These are phyloP conservation scores for Poecilus cupreus DNA, from an alignment of 2,888 invertebrate species.

Conservation along the genomic window DNA sequence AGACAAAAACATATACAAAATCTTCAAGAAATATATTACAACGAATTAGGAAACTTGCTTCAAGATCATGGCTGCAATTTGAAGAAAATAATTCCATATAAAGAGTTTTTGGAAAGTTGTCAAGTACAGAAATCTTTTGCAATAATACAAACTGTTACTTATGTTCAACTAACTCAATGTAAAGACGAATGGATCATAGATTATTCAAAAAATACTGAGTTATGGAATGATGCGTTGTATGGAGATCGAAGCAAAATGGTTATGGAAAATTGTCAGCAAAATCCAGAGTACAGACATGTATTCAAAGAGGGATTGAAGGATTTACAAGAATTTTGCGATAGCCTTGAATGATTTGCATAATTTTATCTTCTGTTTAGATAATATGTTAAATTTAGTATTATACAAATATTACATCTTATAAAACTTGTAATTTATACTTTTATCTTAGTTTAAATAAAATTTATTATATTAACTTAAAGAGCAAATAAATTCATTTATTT, in stretches of 20 bases:
- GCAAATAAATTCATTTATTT: no score
- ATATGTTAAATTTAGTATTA: not conserved
- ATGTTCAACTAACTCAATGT: constrained; percentile 67
- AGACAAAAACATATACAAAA: constrained; percentile 65
- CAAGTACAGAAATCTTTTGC: constrained; percentile 68
- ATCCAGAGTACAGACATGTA: constrained; percentile 63
- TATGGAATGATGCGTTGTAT: constrained; percentile 64
- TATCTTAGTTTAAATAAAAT: not conserved
- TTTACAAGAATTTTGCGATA: constrained; percentile 66
- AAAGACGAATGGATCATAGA: constrained; percentile 63
- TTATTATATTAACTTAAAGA: no score
- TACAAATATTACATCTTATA: not conserved
- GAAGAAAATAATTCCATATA: constrained; percentile 65
- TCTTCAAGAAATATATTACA: constrained; percentile 68
- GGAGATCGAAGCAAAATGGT: constrained; percentile 67
- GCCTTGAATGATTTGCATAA: constrained; percentile 50
- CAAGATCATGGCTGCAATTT: constrained; percentile 64
- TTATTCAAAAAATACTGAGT: constrained; percentile 64
- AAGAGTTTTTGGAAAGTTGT: constrained; percentile 68
- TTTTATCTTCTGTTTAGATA: not conserved
- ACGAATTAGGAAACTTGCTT: constrained; percentile 66
- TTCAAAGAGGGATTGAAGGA: constrained; percentile 65
- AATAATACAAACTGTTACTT: constrained; percentile 66
- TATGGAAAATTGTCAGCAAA: constrained; percentile 64
- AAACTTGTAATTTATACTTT: not conserved